A percentile compares a stretch with the other conserved stretches of the same genome.
Evolutionary conservation across 2,797 vertebrate genomes (phyloP).

Genomic region (Poeciliopsis turneri): DNA sequence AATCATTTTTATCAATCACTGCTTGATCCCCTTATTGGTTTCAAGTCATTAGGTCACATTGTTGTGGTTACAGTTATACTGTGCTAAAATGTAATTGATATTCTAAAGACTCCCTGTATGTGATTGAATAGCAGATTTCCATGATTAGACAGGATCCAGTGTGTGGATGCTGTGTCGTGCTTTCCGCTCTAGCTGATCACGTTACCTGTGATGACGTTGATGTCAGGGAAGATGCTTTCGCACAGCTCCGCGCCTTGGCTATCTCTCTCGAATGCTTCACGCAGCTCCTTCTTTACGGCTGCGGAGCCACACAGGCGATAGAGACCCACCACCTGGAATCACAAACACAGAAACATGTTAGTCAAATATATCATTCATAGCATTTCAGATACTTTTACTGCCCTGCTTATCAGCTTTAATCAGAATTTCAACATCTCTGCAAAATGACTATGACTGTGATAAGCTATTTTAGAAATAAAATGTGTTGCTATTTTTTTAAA

Average conservation of each 20-base stretch:
- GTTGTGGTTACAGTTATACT: neutral
- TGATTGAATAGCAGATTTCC: slow-evolving; percentile 4
- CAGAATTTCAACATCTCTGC: neutral
- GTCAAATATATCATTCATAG: slow-evolving; percentile 32
- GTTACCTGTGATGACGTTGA: slow-evolving; percentile 99
- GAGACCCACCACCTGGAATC: slow-evolving; percentile 91
- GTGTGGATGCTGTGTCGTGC: neutral
- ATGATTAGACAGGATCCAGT: slow-evolving; percentile 3
- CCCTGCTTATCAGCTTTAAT: neutral
- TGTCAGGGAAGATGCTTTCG: slow-evolving; percentile 93
- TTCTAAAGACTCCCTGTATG: neutral
- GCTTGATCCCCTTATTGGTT: too few relatives aligned
- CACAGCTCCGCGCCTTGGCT: slow-evolving; percentile 88
- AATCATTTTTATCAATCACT: neutral
- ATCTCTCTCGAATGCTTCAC: slow-evolving; percentile 95
- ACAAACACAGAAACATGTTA: slow-evolving; percentile 44
- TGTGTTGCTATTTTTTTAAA: neutral
- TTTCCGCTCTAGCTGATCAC: neutral
- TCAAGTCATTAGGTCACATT: neutral
- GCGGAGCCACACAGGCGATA: slow-evolving; percentile 97
- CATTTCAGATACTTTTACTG: slow-evolving; percentile 39
- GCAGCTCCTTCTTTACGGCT: slow-evolving; percentile 96
- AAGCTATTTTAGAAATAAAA: neutral
- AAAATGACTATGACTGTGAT: neutral
- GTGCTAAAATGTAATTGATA: neutral